Evolutionary conservation across 2,888 invertebrate genomes (phyloP).

Genomic region (Drosophila silvestris): DNA sequence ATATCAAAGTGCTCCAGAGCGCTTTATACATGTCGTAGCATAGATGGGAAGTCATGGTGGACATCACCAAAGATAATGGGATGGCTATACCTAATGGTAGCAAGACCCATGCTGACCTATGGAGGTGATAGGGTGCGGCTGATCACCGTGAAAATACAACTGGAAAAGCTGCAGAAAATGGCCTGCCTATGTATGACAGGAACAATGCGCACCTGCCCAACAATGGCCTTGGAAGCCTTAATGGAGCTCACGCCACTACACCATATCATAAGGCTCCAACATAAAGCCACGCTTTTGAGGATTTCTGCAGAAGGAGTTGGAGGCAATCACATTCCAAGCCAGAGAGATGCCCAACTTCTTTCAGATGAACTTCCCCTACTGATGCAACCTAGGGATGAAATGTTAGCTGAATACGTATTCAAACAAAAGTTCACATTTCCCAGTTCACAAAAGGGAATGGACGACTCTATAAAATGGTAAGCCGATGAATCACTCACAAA

Average conservation of each 20-base stretch:
- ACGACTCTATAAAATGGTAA: too few relatives aligned
- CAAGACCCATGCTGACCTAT: too few relatives aligned
- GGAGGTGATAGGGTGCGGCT: too few relatives aligned
- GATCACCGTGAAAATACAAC: too few relatives aligned
- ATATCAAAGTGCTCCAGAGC: too few relatives aligned
- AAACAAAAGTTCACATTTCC: neutral
- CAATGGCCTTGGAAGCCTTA: neutral
- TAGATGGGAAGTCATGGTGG: too few relatives aligned
- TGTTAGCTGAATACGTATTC: neutral
- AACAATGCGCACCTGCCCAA: neutral
- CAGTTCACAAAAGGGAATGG: neutral
- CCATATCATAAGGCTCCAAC: neutral
- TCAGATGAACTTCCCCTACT: neutral
- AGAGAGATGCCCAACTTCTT: neutral
- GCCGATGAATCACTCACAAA: too few relatives aligned
- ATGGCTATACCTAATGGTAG: too few relatives aligned
- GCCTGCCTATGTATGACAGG: neutral
- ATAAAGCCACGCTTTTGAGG: neutral
- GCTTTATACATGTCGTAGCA: too few relatives aligned
- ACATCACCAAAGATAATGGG: too few relatives aligned
- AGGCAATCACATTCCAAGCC: neutral
- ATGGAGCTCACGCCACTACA: neutral
- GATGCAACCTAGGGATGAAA: neutral
- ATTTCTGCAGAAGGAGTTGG: neutral
- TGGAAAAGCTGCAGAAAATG: neutral